Percentiles rank a stretch among this genome's conserved stretches.
Conservation (phyloP, 2,888 invertebrate genomes). For the Cephus spinipes region DNA sequence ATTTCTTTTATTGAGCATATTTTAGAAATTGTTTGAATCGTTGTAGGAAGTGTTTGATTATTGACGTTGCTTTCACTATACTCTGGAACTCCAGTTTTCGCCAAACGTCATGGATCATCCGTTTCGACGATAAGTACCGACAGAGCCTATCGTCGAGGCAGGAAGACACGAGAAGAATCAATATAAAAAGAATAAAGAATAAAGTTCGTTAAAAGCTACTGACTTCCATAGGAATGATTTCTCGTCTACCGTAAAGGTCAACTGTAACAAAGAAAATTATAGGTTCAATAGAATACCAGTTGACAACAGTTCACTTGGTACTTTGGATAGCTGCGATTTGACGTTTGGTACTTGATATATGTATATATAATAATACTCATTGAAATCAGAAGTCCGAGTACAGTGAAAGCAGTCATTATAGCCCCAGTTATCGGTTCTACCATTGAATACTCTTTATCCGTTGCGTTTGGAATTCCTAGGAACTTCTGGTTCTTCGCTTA, state of each 20-base stretch:
- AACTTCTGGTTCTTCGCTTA: conserved; percentile 52
- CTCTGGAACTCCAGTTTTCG: conserved; percentile 44
- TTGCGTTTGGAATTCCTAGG: conserved; percentile 51
- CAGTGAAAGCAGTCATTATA: conserved; percentile 53
- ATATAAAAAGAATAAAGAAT: conserved; percentile 7
- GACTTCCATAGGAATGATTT: conserved; percentile 18
- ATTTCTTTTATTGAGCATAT: conserved; percentile 61
- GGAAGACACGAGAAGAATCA: conserved; percentile 8
- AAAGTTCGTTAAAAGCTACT: conserved; percentile 26
- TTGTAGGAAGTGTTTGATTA: conserved; percentile 63
- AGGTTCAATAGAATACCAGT: no score
- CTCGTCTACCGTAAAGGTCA: no score
- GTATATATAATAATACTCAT: background rate
- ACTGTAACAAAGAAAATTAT: no score
- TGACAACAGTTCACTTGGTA: no score
- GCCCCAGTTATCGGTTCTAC: conserved; percentile 42
- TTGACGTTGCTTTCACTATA: conserved; percentile 60
- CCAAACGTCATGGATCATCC: conserved; percentile 13
- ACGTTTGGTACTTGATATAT: no score
- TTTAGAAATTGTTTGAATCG: conserved; percentile 64
- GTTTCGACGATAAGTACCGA: background rate
- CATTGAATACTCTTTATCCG: conserved; percentile 30
- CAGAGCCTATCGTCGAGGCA: conserved; percentile 3
- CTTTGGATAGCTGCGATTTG: no score
- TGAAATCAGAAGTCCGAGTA: conserved; percentile 48